Evolutionary conservation across 2,888 invertebrate species (phyloP).

Genomic region (Stenurella melanura): DNA sequence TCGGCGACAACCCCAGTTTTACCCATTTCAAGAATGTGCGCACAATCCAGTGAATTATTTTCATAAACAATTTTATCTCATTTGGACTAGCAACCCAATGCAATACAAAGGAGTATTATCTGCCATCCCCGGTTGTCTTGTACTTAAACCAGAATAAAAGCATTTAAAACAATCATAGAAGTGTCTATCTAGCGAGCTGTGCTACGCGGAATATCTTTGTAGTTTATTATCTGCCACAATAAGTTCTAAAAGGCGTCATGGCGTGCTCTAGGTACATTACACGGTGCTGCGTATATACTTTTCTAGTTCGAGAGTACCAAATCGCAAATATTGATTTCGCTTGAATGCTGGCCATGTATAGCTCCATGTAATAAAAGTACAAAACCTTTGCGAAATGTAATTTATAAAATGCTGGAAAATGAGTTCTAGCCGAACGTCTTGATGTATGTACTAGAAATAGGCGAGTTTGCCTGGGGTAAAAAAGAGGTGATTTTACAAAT

Average conservation of each 20-base stretch:
- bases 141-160: neutral
- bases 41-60: neutral
- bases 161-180: neutral
- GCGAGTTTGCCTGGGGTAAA: no score
- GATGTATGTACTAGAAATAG: slow-evolving; percentile 9
- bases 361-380: slow-evolving; percentile 29
- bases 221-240: slow-evolving; percentile 12
- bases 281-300: slow-evolving; percentile 32
- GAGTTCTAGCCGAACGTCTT: slow-evolving; percentile 22
- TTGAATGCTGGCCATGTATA: slow-evolving; percentile 20
- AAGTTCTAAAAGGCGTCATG: neutral
- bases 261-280: neutral
- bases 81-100: neutral
- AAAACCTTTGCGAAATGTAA: slow-evolving; percentile 32
- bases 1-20: no score
- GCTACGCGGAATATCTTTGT: neutral
- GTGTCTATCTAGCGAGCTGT: neutral
- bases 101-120: neutral
- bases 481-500: no score
- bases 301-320: slow-evolving; percentile 26
- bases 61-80: slow-evolving; percentile 3
- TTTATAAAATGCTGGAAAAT: slow-evolving; percentile 29
- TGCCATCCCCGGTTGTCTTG: neutral
- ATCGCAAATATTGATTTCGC: slow-evolving; percentile 38
- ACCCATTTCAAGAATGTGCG: neutral